Evolutionary conservation across 2,888 invertebrate genomes (phyloP).

Genomic region (Meandrusa payeni): DNA sequence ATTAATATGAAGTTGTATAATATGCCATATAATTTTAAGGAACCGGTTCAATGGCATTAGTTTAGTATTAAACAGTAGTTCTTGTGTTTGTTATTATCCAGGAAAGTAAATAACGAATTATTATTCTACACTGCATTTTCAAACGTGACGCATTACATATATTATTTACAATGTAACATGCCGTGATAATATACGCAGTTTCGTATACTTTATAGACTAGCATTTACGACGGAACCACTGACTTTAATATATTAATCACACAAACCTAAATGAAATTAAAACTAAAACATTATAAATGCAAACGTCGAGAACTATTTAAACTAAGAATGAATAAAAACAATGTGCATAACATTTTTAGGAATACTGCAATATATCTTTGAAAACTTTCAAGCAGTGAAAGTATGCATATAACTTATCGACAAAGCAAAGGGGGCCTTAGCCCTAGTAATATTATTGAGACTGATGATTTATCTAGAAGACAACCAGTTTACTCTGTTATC

Average conservation of each 20-base stretch:
- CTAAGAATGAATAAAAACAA: conserved; percentile 36
- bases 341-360: conserved; percentile 39
- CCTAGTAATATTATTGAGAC: conserved; percentile 42
- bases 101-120: conserved; percentile 15
- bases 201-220: conserved; percentile 33
- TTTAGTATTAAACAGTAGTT: conserved; percentile 28
- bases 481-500: conserved; percentile 44
- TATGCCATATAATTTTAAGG: conserved; percentile 42
- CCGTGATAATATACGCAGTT: conserved; percentile 29
- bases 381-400: conserved; percentile 33
- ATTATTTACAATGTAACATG: conserved; percentile 31
- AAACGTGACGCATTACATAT: conserved; percentile 21
- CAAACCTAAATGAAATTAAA: conserved; percentile 25
- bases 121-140: conserved; percentile 24
- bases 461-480: conserved; percentile 41
- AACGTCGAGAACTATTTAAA: conserved; percentile 36
- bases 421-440: conserved; percentile 38
- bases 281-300: conserved; percentile 47
- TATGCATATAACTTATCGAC: conserved; percentile 34
- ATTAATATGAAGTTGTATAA: conserved; percentile 28
- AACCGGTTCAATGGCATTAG: conserved; percentile 66
- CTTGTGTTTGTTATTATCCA: conserved; percentile 27
- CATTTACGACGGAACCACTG: conserved; percentile 35
- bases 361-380: conserved; percentile 52
- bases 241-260: conserved; percentile 25